Evolutionary conservation across 35 echinoderm and acorn worm genomes (phyloP), one percentile per base, ranked within the genome.

Genomic region (Apostichopus japonicus): DNA sequence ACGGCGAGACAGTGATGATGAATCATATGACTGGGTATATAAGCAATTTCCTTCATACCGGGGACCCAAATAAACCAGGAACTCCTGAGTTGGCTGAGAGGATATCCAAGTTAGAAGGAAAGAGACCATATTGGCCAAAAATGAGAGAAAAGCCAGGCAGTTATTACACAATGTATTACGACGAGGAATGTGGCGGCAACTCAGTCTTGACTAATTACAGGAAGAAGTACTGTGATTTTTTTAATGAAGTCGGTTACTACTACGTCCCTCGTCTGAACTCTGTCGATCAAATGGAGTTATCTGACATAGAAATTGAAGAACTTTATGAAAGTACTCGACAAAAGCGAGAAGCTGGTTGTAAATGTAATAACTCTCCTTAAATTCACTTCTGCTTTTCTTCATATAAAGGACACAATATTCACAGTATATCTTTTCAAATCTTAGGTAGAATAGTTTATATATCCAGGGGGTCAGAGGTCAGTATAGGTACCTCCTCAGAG

Each of bases 41-140:
- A 10, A 81, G 87, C 16, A 94, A 94, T 79, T 90, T 94, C 55
- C 87, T 89, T 25, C 93, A 94, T 57, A 84, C 87, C 13, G 93
- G 88, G 1, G 78, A 94, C 23, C 93, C 93, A 10, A 94, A 94
- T n/a, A 72, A 61, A 51, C 56, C 87, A 14, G 92, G 92, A 56
- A 77, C 88, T 16, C 88, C 88, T 51, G 88, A 90, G 55, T 19
- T 90, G 23, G 70, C 25, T 25, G 65, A 54, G 10, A 87, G 14
- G 57, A 22, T 65, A 65, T 27, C 53, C 4, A 87, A 87, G 57
- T 61, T 87, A 27, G 14, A 54, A 71, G 86, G 54, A 8, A 56
- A 54, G 55, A 17, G 24, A 19, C 63, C 63, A 8, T 23, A 65
- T 54, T 87, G 86, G 86, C 86, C 86, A 8, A 87, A 87, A 23